These are phyloP conservation scores for Amblyraja radiata DNA, from an alignment of 2,797 vertebrate genomes.

Conservation along the genomic window DNA sequence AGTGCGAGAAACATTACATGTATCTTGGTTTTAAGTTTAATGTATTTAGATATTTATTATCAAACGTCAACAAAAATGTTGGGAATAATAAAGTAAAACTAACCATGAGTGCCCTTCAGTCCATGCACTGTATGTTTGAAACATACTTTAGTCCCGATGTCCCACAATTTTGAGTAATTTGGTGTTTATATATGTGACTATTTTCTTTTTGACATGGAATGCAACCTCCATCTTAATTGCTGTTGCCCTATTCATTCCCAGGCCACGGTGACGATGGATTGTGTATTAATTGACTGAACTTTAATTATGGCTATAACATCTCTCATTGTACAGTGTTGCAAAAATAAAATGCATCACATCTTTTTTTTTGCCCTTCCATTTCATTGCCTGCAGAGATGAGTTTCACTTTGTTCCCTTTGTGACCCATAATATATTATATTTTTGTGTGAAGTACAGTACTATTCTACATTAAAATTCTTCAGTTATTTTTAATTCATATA, in stretches of 20 bases:
- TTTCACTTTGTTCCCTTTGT: not conserved
- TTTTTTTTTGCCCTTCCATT: not conserved
- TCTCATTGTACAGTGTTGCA: not conserved
- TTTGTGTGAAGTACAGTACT: not conserved
- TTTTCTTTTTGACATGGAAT: not conserved
- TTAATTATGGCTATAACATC: not conserved
- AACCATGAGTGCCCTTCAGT: not conserved
- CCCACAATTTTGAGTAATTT: not conserved
- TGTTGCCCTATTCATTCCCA: not conserved
- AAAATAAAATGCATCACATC: not conserved
- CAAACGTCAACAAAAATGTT: not conserved
- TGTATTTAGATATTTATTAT: not conserved
- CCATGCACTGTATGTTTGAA: too few relatives aligned
- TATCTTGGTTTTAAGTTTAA: not conserved
- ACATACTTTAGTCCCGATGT: not conserved
- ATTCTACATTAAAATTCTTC: not conserved
- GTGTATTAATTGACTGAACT: not conserved
- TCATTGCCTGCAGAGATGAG: not conserved
- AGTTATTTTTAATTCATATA: not conserved
- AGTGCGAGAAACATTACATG: too few relatives aligned
- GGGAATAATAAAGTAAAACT: not conserved
- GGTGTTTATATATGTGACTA: not conserved
- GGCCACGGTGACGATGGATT: not conserved
- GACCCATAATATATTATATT: not conserved
- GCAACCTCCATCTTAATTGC: not conserved